Evolutionary conservation across 1,140 invertebrate species (phyloP).

Genomic region (Saccostrea glomerata): DNA sequence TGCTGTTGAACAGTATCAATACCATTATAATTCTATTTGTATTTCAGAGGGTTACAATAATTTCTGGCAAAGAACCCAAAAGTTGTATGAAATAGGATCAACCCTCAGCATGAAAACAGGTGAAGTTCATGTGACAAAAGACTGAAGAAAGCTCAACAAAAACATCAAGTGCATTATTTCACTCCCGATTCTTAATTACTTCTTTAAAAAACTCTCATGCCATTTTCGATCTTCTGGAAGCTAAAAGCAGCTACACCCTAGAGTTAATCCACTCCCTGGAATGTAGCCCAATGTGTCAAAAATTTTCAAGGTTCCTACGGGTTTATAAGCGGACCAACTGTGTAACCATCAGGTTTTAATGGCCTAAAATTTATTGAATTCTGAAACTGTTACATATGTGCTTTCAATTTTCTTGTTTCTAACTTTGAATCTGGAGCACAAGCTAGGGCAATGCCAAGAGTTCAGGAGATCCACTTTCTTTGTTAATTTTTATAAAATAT

Average conservation of each 20-base stretch:
- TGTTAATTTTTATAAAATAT: no score
- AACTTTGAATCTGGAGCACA: no score
- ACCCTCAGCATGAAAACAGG: not conserved
- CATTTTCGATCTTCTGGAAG: not conserved
- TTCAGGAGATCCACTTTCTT: no score
- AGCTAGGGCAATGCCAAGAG: no score
- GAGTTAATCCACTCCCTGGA: slow-evolving; percentile 13
- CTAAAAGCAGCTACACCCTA: not conserved
- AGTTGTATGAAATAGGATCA: not conserved
- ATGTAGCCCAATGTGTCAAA: slow-evolving; percentile 16
- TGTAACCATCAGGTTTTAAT: not conserved
- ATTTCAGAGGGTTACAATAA: not conserved
- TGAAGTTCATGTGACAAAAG: not conserved
- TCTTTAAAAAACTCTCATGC: not conserved
- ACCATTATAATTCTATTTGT: not conserved
- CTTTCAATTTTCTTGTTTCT: not conserved
- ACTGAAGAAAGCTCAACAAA: not conserved
- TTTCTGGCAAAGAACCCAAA: no score
- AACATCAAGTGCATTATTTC: not conserved
- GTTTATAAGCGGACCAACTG: not conserved
- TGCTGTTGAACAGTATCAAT: not conserved
- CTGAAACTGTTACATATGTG: not conserved
- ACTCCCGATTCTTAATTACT: not conserved
- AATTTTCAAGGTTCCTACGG: not conserved
- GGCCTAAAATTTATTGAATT: not conserved